Base-by-base conservation (phyloP, 2,888 invertebrate species). In the Gari tellinella region DNA sequence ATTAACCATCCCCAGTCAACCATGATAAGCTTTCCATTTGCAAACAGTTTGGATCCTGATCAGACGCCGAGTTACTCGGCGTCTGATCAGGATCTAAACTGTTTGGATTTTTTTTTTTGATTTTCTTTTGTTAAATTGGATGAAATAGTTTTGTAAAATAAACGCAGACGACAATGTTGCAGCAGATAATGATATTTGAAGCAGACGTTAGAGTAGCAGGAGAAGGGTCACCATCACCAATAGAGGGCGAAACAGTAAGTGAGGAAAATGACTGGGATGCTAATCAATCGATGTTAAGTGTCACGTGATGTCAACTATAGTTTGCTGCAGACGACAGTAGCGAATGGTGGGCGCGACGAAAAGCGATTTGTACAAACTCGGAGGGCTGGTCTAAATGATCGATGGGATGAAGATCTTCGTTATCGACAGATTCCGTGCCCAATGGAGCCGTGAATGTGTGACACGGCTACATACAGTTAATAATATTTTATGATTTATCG, bases 401-500 rank as follows among this genome's bases (percentile, higher is more conserved):
- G 81, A 82, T 81, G 75, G 69, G 72, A 76, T 67, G 55, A 46
- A 53, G 67, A 74, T 72, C 31, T 31, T 49, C 26, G 70, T 53
- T 68, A 78, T 73, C 73, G 64, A 43, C 65, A 62, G 52, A 31
- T 48, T 55, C 68, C 58, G 46, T 65, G 66, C 52, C 75, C 75
- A 79, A 66, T 75, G 65, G 62, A 72, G 72, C 72, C 49, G 65
- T 37, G 25, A 56, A 53, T 66, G 51, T 63, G 55, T 40, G 55
- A 69, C 63, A 68, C 61, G 52, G 58, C 57, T 65, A 72, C 65
- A 66, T 66, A 79, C 65, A 62, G 69, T 60, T 58, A 72, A 72
- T 75, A 62, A 69, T 69, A 69, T 69, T 74, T 75, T 79, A 79
- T 79, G 79, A 79, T 79, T 75, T 79, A 79, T 79, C 55, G 74